A percentile compares a stretch with the other conserved stretches of the same genome.
Evolutionary conservation across 2,113 vertebrate species (phyloP).

Genomic region (Notarius lentiginosus): DNA sequence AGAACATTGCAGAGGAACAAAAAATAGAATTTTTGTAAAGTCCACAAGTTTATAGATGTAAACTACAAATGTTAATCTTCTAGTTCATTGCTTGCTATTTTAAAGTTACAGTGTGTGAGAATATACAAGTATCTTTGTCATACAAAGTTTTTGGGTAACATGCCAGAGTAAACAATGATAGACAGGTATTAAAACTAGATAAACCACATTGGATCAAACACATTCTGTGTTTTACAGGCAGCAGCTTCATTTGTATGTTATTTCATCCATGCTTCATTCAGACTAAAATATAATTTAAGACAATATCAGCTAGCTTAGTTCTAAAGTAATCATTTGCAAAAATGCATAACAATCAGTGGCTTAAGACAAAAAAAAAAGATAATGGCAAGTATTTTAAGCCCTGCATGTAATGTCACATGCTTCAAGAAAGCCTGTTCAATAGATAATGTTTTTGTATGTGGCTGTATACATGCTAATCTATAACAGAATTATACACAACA

Average conservation of each 20-base stretch:
- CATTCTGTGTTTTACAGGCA: neutral
- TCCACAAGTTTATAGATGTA: neutral
- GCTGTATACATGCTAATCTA: too few relatives aligned
- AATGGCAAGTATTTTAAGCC: neutral
- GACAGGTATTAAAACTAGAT: neutral
- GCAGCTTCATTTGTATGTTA: neutral
- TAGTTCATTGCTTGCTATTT: neutral
- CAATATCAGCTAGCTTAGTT: neutral
- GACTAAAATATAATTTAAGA: neutral
- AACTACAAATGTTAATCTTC: neutral
- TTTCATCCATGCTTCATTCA: too few relatives aligned
- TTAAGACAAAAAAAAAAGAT: neutral
- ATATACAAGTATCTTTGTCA: neutral
- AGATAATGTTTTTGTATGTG: neutral
- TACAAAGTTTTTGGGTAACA: neutral
- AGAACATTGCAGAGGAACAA: too few relatives aligned
- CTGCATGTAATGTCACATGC: neutral
- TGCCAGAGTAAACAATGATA: neutral
- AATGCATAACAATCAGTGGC: neutral
- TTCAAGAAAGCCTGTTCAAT: neutral
- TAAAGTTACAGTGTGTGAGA: neutral
- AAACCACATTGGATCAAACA: neutral
- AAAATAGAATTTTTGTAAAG: neutral
- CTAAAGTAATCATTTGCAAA: neutral
- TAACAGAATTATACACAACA: neutral